Conservation (phyloP, 2,797 vertebrate species). For the Poecilia gillii region DNA sequence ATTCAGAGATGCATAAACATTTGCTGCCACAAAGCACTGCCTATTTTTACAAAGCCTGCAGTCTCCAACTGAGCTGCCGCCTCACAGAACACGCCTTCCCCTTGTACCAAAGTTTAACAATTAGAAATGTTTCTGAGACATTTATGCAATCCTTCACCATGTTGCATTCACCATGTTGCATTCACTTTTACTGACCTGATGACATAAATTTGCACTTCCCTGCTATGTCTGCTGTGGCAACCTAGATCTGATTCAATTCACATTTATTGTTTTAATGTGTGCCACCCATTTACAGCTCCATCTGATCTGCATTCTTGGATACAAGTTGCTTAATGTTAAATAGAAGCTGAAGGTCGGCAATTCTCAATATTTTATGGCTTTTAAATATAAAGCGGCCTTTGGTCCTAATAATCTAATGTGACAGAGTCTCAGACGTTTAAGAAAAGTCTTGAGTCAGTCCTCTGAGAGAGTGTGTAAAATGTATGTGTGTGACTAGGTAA, state of each 20-base stretch:
- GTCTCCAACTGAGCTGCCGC: too few relatives aligned
- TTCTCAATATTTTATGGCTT: slow-evolving; percentile 33
- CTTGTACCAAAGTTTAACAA: neutral
- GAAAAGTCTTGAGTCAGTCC: slow-evolving; percentile 21
- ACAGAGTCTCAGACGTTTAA: slow-evolving; percentile 15
- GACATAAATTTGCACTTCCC: slow-evolving; percentile 30
- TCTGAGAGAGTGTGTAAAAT: slow-evolving; percentile 8
- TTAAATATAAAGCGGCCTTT: slow-evolving; percentile 1
- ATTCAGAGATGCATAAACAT: too few relatives aligned
- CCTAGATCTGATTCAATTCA: slow-evolving; percentile 24
- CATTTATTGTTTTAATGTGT: slow-evolving; percentile 13
- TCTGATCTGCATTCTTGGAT: slow-evolving; percentile 13
- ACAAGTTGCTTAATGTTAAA: neutral
- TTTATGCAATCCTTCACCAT: neutral
- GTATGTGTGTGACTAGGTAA: slow-evolving; percentile 1
- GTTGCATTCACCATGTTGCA: neutral
- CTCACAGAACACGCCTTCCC: too few relatives aligned
- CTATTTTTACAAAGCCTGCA: too few relatives aligned
- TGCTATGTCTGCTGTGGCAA: neutral
- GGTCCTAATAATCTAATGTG: slow-evolving; percentile 26
- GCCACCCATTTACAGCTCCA: slow-evolving; percentile 4
- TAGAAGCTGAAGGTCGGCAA: slow-evolving; percentile 16
- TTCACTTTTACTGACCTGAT: slow-evolving; percentile 17
- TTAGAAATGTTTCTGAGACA: neutral
- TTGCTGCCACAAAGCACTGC: too few relatives aligned